Evolutionary conservation across 2,797 vertebrate genomes (phyloP), one percentile per base, ranked within the genome.

Genomic region (Aplochiton taeniatus): DNA sequence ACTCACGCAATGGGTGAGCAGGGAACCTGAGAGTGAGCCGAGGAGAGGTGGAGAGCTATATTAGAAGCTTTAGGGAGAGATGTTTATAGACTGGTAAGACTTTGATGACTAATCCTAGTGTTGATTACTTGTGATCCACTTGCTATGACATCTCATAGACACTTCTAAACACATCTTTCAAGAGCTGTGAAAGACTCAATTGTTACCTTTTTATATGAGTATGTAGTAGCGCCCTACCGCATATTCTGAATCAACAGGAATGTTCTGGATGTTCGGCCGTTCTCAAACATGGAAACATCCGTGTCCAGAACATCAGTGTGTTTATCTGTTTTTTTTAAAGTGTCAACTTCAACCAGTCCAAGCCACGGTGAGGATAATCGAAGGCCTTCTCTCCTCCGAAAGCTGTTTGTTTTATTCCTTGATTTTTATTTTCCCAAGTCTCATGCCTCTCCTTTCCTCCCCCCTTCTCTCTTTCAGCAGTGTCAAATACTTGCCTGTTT

Each of bases 1-100:
- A 90, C 87, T 91, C 86, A 84, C 89, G 86, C 83, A 75, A 87
- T 90, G 80, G 31, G 79, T 88, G 88, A 90, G 90, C 86, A 87
- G 81, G 91, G 16, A 0, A 72, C 66, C 72, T 72, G 8, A 77
- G 75, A 76, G 77, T 78, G 4, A 70, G 72, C 79, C 31, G 31
- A 31, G 31, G 31, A 6, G 31, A 31, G 31, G 31, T 6, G 31
- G 31, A 31, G 31, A 31, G 31, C 31, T 3, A 31, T 31, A 31
- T 31, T 31, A 31, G 31, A 31, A 31, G 31, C 31, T 6, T 31
- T 31, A 44, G 56, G 16, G 41, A 10, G 43, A 43, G 41, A 44
- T 58, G 10, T 58, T 14, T 42, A 44, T 16, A 58, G 14, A 10
- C 43, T 43, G 31, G 4, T n/a, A 31, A 11, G 4, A 48, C 47